Base-by-base conservation (phyloP, 2,797 vertebrate genomes). In the Lithobates pipiens region DNA sequence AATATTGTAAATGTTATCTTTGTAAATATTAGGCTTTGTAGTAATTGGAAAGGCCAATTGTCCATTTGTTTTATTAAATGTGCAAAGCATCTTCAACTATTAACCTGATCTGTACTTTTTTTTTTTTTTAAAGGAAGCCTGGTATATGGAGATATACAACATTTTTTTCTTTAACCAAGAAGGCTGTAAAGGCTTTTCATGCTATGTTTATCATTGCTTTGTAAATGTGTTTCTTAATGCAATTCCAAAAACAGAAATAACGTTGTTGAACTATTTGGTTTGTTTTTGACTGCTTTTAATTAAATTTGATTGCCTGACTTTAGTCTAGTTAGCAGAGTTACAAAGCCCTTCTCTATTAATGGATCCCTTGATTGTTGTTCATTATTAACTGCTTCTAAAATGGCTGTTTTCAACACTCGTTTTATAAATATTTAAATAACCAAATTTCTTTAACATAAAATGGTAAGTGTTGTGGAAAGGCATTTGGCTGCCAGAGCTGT, bases 341-440 rank as follows among this genome's bases (percentile, higher is more conserved):
- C 89, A 93, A 90, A 93, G 90, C 88, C 90, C 92, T 95, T 93
- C 92, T 85, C 91, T 91, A 77, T 91, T 92, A 91, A 94, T 93
- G 88, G 89, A 88, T 94, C 93, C 92, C 93, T 93, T 93, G 93
- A 94, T 92, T 91, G 92, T 88, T 89, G 84, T 92, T 93, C 91
- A 90, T 95, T 94, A 94, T 94, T 94, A 95, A 94, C 92, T 92
- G 92, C 90, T 93, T 93, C 93, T 89, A 93, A 93, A 94, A 93
- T 88, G 87, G 86, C 88, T 92, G 89, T 89, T 92, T 88, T 92
- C 89, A 90, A 92, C 86, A 90, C 89, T 91, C 88, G 86, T 93
- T 93, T 93, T 93, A 94, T 95, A 93, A 95, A 95, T 94, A 95
- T 94, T 96, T 95, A 94, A 95, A 93, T 92, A 94, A 93, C 88